Conservation (phyloP, 2,113 vertebrate genomes). For the Lynx canadensis region DNA sequence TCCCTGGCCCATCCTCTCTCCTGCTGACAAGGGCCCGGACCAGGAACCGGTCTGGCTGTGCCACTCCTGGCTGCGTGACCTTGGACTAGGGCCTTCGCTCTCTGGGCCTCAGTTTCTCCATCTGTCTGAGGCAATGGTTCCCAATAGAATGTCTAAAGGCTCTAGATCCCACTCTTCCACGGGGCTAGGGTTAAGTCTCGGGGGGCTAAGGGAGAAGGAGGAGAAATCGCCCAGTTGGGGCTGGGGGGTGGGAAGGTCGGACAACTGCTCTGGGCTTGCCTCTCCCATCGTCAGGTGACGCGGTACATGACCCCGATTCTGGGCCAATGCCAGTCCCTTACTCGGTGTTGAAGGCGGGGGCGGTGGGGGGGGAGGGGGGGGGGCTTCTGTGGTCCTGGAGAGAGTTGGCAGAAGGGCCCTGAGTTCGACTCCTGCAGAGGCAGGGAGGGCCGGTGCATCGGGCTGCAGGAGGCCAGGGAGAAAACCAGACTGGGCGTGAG, state of each 20-base stretch:
- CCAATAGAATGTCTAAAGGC: not conserved
- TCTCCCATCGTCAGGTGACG: not conserved
- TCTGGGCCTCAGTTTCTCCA: slow-evolving; percentile 30
- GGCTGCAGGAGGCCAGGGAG: not conserved
- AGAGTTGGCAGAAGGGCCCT: not conserved
- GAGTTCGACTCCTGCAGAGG: not conserved
- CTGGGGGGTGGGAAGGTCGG: accelerated
- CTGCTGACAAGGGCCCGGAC: not conserved
- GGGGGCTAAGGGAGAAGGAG: not conserved
- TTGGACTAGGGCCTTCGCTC: not conserved
- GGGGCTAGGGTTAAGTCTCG: not conserved
- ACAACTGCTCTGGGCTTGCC: not conserved
- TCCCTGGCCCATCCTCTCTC: not conserved
- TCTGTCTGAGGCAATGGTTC: not conserved
- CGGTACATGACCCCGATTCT: not conserved
- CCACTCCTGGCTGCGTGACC: not conserved
- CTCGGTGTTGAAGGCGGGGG: no score
- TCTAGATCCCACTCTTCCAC: not conserved
- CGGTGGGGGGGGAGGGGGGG: not conserved
- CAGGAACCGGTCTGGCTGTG: not conserved
- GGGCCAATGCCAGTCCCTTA: not conserved
- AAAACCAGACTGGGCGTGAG: slow-evolving; percentile 58
- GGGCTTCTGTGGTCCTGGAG: not conserved
- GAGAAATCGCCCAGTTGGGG: not conserved
- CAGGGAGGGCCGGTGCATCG: not conserved